A percentile compares a stretch with the other conserved stretches of the same genome.
Conservation (phyloP, 2,797 vertebrate species). For the Myotis pilosus region DNA sequence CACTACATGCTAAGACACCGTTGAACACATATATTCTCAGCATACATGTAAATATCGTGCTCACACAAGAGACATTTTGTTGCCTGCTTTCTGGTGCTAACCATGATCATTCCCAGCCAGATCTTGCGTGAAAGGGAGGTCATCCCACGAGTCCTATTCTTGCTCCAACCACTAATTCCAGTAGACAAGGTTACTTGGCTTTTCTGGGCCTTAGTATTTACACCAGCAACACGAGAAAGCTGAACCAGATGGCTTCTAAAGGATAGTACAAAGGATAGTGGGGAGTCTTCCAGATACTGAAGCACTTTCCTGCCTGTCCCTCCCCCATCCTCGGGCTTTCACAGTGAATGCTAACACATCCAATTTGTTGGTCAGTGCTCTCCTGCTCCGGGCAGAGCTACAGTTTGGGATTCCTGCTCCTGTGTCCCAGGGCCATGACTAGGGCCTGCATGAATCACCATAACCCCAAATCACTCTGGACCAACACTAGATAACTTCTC, state of each 20-base stretch:
- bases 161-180: not conserved
- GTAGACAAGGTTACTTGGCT: constrained; percentile 7
- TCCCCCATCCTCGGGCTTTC: not conserved
- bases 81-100: not conserved
- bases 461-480: constrained; percentile 49
- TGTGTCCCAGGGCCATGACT: not conserved
- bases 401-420: not conserved
- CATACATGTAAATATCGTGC: not conserved
- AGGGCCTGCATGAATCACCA: not conserved
- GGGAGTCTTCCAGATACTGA: constrained; percentile 2
- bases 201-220: constrained; percentile 21
- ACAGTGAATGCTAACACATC: not conserved
- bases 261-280: not conserved
- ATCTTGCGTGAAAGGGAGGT: not conserved
- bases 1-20: not conserved
- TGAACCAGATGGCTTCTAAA: not conserved
- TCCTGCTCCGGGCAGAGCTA: not conserved
- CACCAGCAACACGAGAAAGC: not conserved
- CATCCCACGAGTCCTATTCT: not conserved
- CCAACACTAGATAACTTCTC: not conserved
- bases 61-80: not conserved
- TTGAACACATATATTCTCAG: not conserved
- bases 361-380: not conserved
- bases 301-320: not conserved
- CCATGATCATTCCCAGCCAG: not conserved